Evolutionary conservation across 23 tunicate species (phyloP).

Genomic region (Ciona savignyi): DNA sequence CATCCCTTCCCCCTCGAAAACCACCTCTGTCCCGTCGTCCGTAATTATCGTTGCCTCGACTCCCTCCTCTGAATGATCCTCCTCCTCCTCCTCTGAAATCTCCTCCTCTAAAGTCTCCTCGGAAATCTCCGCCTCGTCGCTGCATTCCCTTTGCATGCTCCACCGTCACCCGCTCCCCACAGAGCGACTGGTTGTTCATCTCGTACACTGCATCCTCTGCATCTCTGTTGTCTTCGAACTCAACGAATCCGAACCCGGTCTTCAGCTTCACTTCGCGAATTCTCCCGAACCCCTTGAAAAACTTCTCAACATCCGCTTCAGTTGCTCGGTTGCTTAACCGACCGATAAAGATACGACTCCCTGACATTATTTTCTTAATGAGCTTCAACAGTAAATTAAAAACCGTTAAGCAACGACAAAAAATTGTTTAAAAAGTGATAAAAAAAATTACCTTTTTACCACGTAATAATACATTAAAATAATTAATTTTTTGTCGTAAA

Average conservation of each 20-base stretch:
- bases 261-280: conserved; percentile 81
- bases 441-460: no score
- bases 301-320: conserved; percentile 81
- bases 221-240: conserved; percentile 84
- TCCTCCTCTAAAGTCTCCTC: conserved; percentile 38
- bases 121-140: conserved; percentile 37
- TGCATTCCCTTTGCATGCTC: conserved; percentile 87
- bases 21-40: conserved; percentile 57
- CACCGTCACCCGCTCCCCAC: conserved; percentile 81
- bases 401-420: no score
- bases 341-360: no score
- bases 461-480: no score
- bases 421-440: no score
- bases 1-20: conserved; percentile 31
- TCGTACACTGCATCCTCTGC: conserved; percentile 98
- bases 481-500: no score
- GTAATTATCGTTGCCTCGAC: conserved; percentile 35
- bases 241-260: conserved; percentile 90
- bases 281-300: conserved; percentile 82
- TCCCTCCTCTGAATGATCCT: conserved; percentile 19
- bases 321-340: conserved; percentile 72
- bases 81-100: conserved; percentile 21
- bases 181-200: conserved; percentile 71
- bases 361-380: no score
- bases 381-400: no score